Evolutionary conservation across 1,140 invertebrate genomes (phyloP).

Genomic region (Trialeurodes vaporariorum): DNA sequence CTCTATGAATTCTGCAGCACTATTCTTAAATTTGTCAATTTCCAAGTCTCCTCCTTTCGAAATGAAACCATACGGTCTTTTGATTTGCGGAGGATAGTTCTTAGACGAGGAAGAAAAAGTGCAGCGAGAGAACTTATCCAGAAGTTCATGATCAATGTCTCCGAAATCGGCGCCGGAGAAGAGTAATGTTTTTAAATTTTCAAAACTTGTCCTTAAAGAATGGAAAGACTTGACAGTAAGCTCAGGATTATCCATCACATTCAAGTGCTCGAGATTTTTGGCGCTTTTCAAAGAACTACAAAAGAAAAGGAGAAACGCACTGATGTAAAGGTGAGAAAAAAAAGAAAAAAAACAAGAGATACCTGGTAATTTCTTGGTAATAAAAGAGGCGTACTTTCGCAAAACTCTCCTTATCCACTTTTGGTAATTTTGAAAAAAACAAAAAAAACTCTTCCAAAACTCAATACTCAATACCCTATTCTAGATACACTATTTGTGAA

Average conservation of each 20-base stretch:
- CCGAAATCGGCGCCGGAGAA: background rate
- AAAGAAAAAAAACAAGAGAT: no score
- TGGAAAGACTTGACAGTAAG: background rate
- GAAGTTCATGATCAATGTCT: background rate
- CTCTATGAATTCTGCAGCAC: background rate
- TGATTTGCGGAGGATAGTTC: background rate
- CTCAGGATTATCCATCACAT: background rate
- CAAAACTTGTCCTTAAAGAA: background rate
- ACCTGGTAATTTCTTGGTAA: no score
- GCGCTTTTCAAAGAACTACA: background rate
- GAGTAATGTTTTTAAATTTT: background rate
- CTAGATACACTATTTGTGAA: no score
- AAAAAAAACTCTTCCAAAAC: no score
- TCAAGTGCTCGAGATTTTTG: background rate
- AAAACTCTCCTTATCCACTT: no score
- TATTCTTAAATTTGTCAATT: background rate
- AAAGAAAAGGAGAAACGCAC: no score
- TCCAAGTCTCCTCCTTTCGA: background rate
- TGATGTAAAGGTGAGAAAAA: no score
- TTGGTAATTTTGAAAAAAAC: no score
- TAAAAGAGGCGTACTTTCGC: no score
- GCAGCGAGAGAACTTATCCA: background rate
- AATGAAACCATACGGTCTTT: background rate
- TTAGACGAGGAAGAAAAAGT: background rate
- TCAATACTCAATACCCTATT: no score